Percentiles rank a stretch among this genome's conserved stretches.
Evolutionary conservation across 1,140 invertebrate species (phyloP).

Genomic region (Nasonia longicornis): DNA sequence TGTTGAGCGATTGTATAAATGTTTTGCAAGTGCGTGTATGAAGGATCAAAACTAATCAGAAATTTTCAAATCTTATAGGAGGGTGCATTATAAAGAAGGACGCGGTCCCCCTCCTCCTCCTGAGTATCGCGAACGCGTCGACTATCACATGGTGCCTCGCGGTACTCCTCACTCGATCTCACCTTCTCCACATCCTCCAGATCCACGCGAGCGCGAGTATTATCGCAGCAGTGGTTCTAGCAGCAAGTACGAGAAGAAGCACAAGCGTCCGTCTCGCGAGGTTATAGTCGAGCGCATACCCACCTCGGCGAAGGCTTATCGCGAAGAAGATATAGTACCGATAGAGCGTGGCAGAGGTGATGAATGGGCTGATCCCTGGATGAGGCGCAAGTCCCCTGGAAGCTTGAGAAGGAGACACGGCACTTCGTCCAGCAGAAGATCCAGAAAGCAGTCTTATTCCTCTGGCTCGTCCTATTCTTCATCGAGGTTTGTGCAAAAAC

Average conservation of each 20-base stretch:
- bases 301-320: constrained; percentile 66
- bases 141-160: constrained; percentile 62
- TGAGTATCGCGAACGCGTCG: constrained; percentile 64
- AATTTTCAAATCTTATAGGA: constrained; percentile 47
- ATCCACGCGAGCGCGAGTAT: constrained; percentile 66
- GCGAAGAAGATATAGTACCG: constrained; percentile 61
- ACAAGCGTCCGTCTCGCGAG: constrained; percentile 78
- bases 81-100: constrained; percentile 65
- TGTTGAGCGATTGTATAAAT: background rate
- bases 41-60: background rate
- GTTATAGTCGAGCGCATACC: constrained; percentile 83
- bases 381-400: constrained; percentile 79
- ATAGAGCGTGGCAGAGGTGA: constrained; percentile 74
- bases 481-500: constrained; percentile 71
- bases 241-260: constrained; percentile 70
- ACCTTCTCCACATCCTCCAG: constrained; percentile 59
- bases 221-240: constrained; percentile 48
- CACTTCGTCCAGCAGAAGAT: constrained; percentile 64
- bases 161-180: constrained; percentile 61
- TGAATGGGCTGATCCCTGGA: constrained; percentile 95
- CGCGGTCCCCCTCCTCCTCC: constrained; percentile 48
- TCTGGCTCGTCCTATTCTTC: constrained; percentile 83
- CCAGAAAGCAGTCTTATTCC: constrained; percentile 76
- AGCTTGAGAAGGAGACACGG: constrained; percentile 65
- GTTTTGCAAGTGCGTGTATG: constrained; percentile 2